Evolutionary conservation across 2,888 invertebrate species (phyloP).

Genomic region (Trissonchulus sp.): DNA sequence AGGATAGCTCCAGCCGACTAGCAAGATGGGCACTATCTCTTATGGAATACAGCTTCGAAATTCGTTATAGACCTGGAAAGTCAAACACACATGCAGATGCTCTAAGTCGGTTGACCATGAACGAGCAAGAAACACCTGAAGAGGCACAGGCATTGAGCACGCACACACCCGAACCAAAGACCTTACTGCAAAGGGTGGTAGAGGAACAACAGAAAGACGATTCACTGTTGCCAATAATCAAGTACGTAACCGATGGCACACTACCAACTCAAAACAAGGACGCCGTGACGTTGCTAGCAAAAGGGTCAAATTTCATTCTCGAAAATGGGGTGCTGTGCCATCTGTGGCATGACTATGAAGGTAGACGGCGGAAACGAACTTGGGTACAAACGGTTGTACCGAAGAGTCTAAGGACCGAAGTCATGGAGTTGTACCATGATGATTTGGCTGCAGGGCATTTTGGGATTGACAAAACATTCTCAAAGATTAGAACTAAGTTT

Average conservation of each 20-base stretch:
- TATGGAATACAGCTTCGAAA: constrained; percentile 50
- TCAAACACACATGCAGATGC: constrained; percentile 53
- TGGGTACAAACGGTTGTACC: constrained; percentile 18
- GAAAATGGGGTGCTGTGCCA: background rate
- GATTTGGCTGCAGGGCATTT: constrained; percentile 36
- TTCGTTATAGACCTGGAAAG: constrained; percentile 53
- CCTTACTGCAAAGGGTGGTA: background rate
- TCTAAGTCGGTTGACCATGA: constrained; percentile 47
- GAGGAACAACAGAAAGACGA: background rate
- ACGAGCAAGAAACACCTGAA: no score
- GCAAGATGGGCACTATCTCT: constrained; percentile 56
- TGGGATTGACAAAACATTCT: constrained; percentile 35
- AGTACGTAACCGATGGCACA: background rate
- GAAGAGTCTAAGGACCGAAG: background rate
- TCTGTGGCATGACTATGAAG: background rate
- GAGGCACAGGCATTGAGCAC: background rate
- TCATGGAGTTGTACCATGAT: constrained; percentile 27
- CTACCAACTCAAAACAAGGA: background rate
- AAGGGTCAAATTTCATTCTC: background rate
- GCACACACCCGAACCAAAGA: background rate
- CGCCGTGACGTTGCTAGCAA: background rate
- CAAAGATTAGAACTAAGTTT: constrained; percentile 30
- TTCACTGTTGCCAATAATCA: background rate
- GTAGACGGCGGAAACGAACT: background rate
- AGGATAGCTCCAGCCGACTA: constrained; percentile 53